phyloP scores from a whole-genome alignment of 92 coral and sea anemone species.

The Umimayanthus chanpuru region DNA sequence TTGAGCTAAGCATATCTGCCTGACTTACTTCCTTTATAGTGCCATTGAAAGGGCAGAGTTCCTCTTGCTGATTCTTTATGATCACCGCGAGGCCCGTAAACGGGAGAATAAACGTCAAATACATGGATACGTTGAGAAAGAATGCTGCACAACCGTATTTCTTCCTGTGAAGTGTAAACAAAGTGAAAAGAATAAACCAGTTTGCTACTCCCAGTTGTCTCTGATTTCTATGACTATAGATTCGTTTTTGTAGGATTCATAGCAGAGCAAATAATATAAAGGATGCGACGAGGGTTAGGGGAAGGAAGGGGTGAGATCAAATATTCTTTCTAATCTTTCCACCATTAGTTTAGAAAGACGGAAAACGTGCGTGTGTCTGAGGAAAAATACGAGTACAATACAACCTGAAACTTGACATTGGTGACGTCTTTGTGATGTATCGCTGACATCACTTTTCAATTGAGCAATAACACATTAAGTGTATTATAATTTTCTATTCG shows the following conservation, averaged over 20 bases:
- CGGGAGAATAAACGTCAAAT: slow-evolving; percentile 23
- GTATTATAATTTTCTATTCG: too few species aligned
- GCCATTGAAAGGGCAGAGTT: background rate
- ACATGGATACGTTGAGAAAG: slow-evolving; percentile 7
- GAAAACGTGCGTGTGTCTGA: background rate
- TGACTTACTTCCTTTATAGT: background rate
- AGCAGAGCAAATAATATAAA: background rate
- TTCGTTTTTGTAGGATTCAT: too few species aligned
- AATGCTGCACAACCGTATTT: slow-evolving; percentile 36
- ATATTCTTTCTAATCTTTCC: background rate
- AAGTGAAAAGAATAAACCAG: too few species aligned
- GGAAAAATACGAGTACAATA: background rate
- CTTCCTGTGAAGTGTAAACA: slow-evolving; percentile 15
- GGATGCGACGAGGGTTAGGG: background rate
- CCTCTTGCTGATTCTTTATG: background rate
- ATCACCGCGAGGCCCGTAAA: slow-evolving; percentile 26
- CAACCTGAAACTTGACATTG: too few species aligned
- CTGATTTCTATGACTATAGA: too few species aligned
- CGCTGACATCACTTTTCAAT: too few species aligned
- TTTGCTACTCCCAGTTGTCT: too few species aligned
- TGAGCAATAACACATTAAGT: too few species aligned
- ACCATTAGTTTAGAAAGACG: too few species aligned
- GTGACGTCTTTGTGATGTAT: too few species aligned
- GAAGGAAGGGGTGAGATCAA: background rate
- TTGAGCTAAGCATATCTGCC: background rate